Percentiles rank a stretch among this genome's conserved stretches.
These are phyloP conservation scores for Myrmecophaga tridactyla DNA, from an alignment of 2,113 vertebrate species.

Conservation along the genomic window DNA sequence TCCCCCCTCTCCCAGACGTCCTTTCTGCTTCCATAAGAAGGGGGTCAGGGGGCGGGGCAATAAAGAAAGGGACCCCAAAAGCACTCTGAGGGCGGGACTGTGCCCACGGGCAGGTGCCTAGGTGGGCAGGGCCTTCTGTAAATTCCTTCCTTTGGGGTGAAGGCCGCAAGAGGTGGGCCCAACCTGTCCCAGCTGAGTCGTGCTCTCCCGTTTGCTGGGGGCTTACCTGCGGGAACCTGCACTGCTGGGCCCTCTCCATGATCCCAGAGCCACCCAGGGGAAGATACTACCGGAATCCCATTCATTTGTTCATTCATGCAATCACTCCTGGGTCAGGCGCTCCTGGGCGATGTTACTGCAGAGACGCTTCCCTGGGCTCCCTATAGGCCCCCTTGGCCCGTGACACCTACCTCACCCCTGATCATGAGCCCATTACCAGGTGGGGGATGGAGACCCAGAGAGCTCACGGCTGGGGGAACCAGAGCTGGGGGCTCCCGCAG, in stretches of 20 bases:
- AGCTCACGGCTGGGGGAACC: background rate
- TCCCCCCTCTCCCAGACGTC: background rate
- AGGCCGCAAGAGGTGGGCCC: background rate
- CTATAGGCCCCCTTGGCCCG: background rate
- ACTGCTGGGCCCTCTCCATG: background rate
- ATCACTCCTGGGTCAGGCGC: accelerated
- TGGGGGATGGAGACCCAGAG: background rate
- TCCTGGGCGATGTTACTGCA: background rate
- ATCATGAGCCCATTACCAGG: background rate
- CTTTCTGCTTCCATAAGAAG: background rate
- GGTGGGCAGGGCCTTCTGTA: background rate
- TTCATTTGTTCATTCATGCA: background rate
- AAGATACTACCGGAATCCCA: background rate
- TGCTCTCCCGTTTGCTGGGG: background rate
- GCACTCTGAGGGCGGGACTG: background rate
- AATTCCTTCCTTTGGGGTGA: background rate
- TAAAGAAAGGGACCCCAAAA: background rate
- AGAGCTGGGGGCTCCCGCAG: background rate
- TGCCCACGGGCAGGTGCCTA: no score
- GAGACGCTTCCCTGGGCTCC: background rate
- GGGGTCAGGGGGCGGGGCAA: background rate
- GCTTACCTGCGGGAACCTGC: background rate
- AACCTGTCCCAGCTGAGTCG: background rate
- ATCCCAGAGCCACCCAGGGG: background rate
- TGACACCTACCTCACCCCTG: no score